Base-by-base conservation (phyloP, 2,888 invertebrate genomes). In the Apeira syringaria region DNA sequence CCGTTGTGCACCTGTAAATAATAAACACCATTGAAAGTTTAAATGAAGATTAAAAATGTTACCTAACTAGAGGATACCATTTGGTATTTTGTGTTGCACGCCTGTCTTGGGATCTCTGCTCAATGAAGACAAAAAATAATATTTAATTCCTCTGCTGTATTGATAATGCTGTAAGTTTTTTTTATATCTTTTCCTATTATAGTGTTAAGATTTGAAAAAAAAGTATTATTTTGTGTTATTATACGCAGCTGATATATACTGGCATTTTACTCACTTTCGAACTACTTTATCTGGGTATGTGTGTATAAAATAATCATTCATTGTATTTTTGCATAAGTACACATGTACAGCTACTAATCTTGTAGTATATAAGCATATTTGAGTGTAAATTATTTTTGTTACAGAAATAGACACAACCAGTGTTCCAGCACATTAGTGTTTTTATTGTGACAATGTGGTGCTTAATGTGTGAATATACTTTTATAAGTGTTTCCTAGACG, bases 11-110 rank as follows among this genome's bases (percentile, higher is more conserved):
- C 74, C 66, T 73, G 73, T 68, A 53, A 72, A 70, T 63, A 64
- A 60, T 67, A 69, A 53, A 63, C 51, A 60, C 53, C 44, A 45
- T 47, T 61, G 62, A 61, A 61, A 53, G 61, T 51, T 64, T 62
- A 46, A 48, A 61, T 63, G 59, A 64, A 74, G 55, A 61, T 50
- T 46, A 56, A 68, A 57, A 73, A 68, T 60, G 61, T 39, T 43
- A 53, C 51, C 48, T 51, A 49, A 64, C 63, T 69, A 73, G 75
- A 74, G 72, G 52, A 74, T 68, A 75, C 68, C 61, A 66, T 75
- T 71, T 74, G 74, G 74, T 79, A 86, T 87, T 85, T 86, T 80
- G 74, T 83, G 84, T 85, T 83, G 86, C 89, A 89, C 88, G 90
- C 88, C 88, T 87, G 85, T 74, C 81, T 82, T 86, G 82, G 78